phyloP scores from a whole-genome alignment of 2,113 vertebrate species.

The Spheniscus mendiculus region DNA sequence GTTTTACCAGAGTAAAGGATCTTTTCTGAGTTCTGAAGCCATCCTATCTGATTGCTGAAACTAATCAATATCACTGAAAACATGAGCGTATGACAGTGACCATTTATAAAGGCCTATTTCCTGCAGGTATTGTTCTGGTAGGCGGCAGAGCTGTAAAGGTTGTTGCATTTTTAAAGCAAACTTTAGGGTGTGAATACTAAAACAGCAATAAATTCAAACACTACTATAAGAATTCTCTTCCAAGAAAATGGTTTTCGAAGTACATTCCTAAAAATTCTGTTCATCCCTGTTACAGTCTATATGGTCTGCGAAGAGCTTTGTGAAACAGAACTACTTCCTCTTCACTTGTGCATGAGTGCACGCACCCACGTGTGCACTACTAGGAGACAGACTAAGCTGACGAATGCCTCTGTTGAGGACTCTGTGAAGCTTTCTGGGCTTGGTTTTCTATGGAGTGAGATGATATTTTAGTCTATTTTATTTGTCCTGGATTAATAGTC shows the following conservation, averaged over 20 bases:
- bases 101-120: background rate
- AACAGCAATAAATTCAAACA: background rate
- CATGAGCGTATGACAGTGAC: background rate
- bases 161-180: background rate
- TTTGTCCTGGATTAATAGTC: background rate
- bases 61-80: background rate
- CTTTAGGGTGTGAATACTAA: background rate
- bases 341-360: background rate
- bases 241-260: background rate
- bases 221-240: background rate
- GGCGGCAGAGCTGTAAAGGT: background rate
- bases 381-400: background rate
- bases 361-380: background rate
- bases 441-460: background rate
- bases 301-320: background rate
- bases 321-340: background rate
- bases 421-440: background rate
- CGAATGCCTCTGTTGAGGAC: background rate
- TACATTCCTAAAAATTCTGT: background rate
- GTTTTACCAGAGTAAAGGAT: background rate
- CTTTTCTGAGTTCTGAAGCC: constrained; percentile 1
- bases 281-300: background rate
- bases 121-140: background rate
- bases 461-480: background rate
- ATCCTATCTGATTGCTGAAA: background rate